Conservation (phyloP, 2,888 invertebrate species). For the Branchellion lobata region DNA sequence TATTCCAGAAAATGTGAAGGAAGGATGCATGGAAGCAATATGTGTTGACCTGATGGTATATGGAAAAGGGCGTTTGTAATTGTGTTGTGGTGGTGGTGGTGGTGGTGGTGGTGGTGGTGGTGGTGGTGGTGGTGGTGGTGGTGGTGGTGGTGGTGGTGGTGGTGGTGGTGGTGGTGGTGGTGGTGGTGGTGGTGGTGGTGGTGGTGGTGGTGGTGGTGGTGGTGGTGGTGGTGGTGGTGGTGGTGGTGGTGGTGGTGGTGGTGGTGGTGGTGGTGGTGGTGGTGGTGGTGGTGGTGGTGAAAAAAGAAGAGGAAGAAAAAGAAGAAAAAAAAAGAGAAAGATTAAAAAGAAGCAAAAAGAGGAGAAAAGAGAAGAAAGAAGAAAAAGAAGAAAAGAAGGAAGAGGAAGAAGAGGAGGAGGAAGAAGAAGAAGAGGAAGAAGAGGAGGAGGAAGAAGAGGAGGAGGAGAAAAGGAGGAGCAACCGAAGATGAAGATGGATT, state of each 20-base stretch:
- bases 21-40: no score
- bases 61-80: neutral
- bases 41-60: no score
- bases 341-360: no score
- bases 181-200: slow-evolving; percentile 37
- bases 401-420: neutral
- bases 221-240: slow-evolving; percentile 13
- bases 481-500: no score
- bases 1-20: neutral
- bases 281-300: slow-evolving; percentile 15
- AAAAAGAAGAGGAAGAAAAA: neutral
- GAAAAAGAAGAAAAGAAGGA: neutral
- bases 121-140: slow-evolving; percentile 24
- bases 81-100: no score
- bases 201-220: slow-evolving; percentile 32
- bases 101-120: slow-evolving; percentile 4
- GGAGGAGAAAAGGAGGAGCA: no score
- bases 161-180: slow-evolving; percentile 37
- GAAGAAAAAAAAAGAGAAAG: no score
- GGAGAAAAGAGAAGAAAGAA: neutral
- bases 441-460: no score
- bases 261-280: neutral
- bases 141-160: slow-evolving; percentile 33
- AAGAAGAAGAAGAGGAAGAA: no score
- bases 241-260: neutral